phyloP scores from a whole-genome alignment of 2,888 invertebrate genomes.

The Cosmopolites sordidus region DNA sequence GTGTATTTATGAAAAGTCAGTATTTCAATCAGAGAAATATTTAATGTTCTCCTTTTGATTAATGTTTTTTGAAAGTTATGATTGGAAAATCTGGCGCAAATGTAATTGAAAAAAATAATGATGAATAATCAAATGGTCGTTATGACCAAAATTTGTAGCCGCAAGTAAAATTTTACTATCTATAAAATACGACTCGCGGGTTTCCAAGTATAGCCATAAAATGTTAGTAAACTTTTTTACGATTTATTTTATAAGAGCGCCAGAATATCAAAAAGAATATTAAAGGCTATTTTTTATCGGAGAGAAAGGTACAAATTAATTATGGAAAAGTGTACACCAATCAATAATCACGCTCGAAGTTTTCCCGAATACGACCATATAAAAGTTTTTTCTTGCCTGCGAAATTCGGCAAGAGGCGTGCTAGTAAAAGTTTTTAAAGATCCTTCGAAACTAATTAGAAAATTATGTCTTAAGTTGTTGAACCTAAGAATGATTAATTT shows the following conservation, averaged over 20 bases:
- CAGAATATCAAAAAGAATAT: no score
- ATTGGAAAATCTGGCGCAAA: neutral
- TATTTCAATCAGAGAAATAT: neutral
- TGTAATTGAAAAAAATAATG: neutral
- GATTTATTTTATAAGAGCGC: neutral
- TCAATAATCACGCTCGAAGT: no score
- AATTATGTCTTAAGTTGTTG: neutral
- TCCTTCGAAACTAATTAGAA: slow-evolving; percentile 4
- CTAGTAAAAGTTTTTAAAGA: no score
- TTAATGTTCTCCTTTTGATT: no score
- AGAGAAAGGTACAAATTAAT: no score
- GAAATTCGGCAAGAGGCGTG: no score
- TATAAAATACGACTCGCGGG: neutral
- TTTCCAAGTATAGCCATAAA: neutral
- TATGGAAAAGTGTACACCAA: no score
- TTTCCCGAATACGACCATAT: no score
- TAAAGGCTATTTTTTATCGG: no score
- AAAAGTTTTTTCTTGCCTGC: no score
- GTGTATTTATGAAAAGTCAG: no score
- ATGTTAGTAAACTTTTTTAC: neutral
- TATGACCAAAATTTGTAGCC: neutral
- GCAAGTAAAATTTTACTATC: slow-evolving; percentile 1
- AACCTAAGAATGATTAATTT: slow-evolving; percentile 1
- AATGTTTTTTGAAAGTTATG: slow-evolving; percentile 4
- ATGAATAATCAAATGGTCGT: neutral